Evolutionary conservation across 2,888 invertebrate species (phyloP).

Genomic region (Melieria omissa): DNA sequence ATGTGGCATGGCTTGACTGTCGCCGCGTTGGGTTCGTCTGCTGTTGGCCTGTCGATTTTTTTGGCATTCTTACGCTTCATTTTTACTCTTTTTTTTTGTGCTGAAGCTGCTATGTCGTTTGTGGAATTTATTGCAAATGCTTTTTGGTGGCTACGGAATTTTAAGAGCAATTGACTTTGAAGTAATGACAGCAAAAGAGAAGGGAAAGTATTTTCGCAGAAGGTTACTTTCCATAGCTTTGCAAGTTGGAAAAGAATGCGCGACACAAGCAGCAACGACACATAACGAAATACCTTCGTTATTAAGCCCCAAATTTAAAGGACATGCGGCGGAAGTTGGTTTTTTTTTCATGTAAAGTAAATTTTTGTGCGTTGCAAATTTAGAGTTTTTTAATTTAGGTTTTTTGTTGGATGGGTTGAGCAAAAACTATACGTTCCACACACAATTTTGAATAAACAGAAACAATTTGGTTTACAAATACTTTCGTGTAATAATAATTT

Average conservation of each 20-base stretch:
- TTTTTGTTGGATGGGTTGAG: too few species aligned
- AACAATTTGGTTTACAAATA: too few species aligned
- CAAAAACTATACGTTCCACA: neutral
- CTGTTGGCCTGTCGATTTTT: neutral
- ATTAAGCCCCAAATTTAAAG: too few species aligned
- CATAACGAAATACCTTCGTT: too few species aligned
- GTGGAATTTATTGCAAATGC: constrained; percentile 29
- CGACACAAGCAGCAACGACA: too few species aligned
- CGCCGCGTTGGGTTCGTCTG: neutral
- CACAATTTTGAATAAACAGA: neutral
- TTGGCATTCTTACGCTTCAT: neutral
- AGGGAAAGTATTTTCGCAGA: neutral
- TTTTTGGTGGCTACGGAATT: constrained; percentile 30
- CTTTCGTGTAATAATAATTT: too few species aligned
- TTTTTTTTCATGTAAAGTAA: neutral
- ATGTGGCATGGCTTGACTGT: neutral
- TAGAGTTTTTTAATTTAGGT: too few species aligned
- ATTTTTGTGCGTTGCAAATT: too few species aligned
- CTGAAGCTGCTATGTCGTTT: constrained; percentile 11
- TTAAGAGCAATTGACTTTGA: constrained; percentile 32
- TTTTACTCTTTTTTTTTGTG: constrained; percentile 1
- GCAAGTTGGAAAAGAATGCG: neutral
- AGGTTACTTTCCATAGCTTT: neutral
- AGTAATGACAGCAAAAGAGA: neutral
- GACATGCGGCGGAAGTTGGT: too few species aligned